phyloP scores from a whole-genome alignment of 2,113 vertebrate species.

The Nannobrachium achirus region DNA sequence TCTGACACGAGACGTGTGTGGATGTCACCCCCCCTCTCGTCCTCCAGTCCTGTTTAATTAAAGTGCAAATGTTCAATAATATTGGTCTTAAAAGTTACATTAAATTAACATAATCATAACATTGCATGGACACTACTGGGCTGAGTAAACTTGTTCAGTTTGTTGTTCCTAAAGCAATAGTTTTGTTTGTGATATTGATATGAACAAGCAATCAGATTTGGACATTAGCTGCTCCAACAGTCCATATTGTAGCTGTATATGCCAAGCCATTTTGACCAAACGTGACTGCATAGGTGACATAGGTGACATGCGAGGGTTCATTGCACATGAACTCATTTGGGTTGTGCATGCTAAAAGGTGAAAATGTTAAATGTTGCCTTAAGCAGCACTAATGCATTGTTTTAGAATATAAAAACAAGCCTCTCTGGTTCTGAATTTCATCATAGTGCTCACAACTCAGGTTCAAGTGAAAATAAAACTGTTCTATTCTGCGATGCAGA shows the following conservation, averaged over 20 bases:
- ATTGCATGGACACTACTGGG: no score
- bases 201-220: neutral
- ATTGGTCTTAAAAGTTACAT: no score
- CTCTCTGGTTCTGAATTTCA: neutral
- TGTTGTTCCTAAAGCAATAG: neutral
- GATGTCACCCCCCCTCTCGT: no score
- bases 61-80: no score
- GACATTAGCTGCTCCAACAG: conserved; percentile 27
- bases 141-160: no score
- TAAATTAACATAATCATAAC: no score
- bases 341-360: neutral
- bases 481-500: neutral
- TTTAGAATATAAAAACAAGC: neutral
- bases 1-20: no score
- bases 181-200: neutral
- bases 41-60: no score
- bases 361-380: neutral
- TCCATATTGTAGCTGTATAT: neutral
- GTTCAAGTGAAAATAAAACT: neutral
- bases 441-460: neutral
- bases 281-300: neutral
- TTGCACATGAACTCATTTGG: neutral
- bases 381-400: neutral
- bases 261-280: neutral
- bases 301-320: neutral